Evolutionary conservation across 2,888 invertebrate genomes (phyloP).

Genomic region (Hemaris fuciformis): DNA sequence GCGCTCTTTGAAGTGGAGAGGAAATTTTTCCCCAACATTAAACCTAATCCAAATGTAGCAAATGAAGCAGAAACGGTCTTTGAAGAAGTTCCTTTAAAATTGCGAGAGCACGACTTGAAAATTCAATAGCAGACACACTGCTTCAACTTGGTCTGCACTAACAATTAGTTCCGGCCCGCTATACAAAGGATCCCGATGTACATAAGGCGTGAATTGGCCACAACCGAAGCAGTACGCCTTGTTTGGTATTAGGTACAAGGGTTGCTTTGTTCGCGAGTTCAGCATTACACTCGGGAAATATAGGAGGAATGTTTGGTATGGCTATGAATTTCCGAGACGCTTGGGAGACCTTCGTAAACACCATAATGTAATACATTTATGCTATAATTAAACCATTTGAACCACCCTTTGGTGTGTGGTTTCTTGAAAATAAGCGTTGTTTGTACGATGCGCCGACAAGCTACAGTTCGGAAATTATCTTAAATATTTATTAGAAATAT

Average conservation of each 20-base stretch:
- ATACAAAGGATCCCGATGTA: slow-evolving; percentile 4
- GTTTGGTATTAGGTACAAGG: slow-evolving; percentile 42
- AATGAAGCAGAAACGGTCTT: background rate
- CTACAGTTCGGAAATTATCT: background rate
- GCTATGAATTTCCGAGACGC: slow-evolving; percentile 41
- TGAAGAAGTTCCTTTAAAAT: background rate
- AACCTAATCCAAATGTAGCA: background rate
- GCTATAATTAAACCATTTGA: slow-evolving; percentile 35
- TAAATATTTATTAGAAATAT: background rate
- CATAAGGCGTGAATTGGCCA: slow-evolving; percentile 33
- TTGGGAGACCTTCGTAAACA: slow-evolving; percentile 34
- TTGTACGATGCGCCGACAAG: background rate
- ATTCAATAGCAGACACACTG: slow-evolving; percentile 8
- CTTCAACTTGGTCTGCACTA: slow-evolving; percentile 12
- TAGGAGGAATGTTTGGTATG: slow-evolving; percentile 47
- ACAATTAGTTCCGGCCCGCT: slow-evolving; percentile 13
- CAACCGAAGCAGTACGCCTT: slow-evolving; percentile 30
- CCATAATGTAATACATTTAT: slow-evolving; percentile 32
- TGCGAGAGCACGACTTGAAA: background rate
- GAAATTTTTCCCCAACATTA: background rate
- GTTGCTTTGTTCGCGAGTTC: slow-evolving; percentile 56
- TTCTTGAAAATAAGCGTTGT: background rate
- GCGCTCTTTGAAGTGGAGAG: background rate
- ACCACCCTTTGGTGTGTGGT: slow-evolving; percentile 7
- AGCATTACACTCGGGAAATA: slow-evolving; percentile 54